phyloP scores from a whole-genome alignment of 1,140 invertebrate species.

The Plectrocnemia conspersa region DNA sequence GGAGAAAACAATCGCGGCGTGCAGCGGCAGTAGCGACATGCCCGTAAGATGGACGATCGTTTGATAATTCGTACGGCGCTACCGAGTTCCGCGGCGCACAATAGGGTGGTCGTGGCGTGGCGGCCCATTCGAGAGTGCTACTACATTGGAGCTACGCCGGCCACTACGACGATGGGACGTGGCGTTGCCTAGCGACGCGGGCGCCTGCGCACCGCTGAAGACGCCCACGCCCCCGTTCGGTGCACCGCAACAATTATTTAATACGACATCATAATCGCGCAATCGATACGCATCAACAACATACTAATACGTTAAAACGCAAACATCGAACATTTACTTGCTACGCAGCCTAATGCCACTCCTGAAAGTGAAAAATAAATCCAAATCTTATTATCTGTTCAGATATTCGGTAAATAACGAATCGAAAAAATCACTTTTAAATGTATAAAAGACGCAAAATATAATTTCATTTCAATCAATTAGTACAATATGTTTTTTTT shows the following conservation, averaged over 20 bases:
- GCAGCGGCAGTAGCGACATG: neutral
- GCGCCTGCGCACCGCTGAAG: constrained; percentile 18
- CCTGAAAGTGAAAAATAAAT: no score
- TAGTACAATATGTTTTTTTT: no score
- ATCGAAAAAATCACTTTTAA: no score
- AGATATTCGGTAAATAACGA: no score
- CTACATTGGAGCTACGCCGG: neutral
- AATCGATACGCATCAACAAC: no score
- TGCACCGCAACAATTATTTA: neutral
- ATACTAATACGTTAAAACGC: no score
- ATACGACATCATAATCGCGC: neutral
- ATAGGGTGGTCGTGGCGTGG: neutral
- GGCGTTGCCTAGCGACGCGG: constrained; percentile 27
- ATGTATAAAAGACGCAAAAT: no score
- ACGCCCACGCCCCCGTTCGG: neutral
- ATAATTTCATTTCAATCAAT: no score
- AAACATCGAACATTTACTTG: no score
- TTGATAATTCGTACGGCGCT: neutral
- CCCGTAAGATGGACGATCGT: neutral
- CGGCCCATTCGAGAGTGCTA: neutral
- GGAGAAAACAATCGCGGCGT: constrained; percentile 22
- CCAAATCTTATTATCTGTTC: no score
- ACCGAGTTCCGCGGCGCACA: constrained; percentile 21
- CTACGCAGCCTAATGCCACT: no score
- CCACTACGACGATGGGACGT: constrained; percentile 19